Evolutionary conservation across 2,113 vertebrate species (phyloP).

Genomic region (Polypterus senegalus): DNA sequence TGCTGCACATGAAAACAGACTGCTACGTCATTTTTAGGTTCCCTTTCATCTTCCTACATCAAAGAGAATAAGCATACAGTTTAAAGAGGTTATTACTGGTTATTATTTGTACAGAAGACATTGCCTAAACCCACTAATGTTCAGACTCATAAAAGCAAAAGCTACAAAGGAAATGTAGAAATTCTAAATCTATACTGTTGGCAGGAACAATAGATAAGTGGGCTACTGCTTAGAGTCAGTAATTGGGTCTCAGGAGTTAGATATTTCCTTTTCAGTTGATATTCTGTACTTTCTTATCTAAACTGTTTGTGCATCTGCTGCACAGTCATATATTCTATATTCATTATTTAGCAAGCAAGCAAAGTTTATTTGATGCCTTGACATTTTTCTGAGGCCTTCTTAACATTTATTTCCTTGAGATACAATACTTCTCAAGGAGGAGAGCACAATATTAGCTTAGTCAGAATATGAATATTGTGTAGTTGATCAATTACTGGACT

Average conservation of each 20-base stretch:
- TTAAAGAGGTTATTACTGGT: slow-evolving; percentile 26
- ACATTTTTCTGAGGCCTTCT: too few relatives aligned
- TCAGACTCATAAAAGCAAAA: neutral
- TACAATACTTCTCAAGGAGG: too few relatives aligned
- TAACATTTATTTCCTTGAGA: too few relatives aligned
- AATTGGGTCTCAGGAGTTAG: neutral
- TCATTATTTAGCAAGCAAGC: too few relatives aligned
- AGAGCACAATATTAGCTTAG: too few relatives aligned
- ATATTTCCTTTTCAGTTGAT: neutral
- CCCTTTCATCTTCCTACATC: slow-evolving; percentile 37
- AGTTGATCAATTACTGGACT: too few relatives aligned
- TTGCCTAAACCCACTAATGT: slow-evolving; percentile 15
- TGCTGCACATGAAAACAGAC: slow-evolving; percentile 20
- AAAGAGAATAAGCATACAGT: slow-evolving; percentile 41
- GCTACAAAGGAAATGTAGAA: neutral
- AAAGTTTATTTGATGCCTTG: too few relatives aligned
- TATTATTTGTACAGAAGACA: too few relatives aligned
- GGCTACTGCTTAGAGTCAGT: neutral
- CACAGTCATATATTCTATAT: too few relatives aligned
- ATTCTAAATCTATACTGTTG: neutral
- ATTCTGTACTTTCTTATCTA: too few relatives aligned
- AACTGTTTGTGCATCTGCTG: too few relatives aligned
- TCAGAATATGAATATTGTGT: too few relatives aligned
- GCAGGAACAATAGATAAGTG: neutral
- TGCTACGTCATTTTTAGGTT: slow-evolving; percentile 19